Percentiles rank a stretch among this genome's conserved stretches.
phyloP scores from a whole-genome alignment of 2,888 invertebrate species.

The Anaspis maculata region DNA sequence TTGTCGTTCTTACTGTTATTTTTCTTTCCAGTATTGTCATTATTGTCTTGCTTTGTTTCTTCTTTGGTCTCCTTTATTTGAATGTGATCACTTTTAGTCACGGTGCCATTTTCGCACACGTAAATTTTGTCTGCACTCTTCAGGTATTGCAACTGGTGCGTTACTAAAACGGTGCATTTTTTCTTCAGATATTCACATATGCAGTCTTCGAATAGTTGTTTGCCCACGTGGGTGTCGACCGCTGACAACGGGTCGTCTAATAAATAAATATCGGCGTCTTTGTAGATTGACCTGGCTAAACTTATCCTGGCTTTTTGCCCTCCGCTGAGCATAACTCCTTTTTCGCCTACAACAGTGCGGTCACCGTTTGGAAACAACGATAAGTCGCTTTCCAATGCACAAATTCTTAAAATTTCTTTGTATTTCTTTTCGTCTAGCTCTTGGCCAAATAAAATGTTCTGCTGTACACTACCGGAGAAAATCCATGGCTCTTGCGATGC shows the following conservation, averaged over 20 bases:
- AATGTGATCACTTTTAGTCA: constrained; percentile 10
- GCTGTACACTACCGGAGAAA: constrained; percentile 49
- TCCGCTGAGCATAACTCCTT: constrained; percentile 68
- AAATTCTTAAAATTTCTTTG: constrained; percentile 50
- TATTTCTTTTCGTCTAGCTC: constrained; percentile 47
- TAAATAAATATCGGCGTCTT: constrained; percentile 63
- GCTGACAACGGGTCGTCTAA: constrained; percentile 71
- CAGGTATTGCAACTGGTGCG: constrained; percentile 10
- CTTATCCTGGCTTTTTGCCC: constrained; percentile 72
- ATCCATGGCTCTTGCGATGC: constrained; percentile 53
- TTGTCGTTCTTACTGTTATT: constrained; percentile 26
- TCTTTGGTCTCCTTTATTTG: too few species aligned
- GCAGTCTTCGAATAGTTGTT: constrained; percentile 60
- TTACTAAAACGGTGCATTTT: constrained; percentile 10
- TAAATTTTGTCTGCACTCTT: constrained; percentile 7
- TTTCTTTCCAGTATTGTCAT: constrained; percentile 21
- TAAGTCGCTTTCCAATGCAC: constrained; percentile 57
- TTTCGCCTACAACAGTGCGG: constrained; percentile 64
- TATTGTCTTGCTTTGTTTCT: constrained; percentile 32
- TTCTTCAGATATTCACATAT: constrained; percentile 45
- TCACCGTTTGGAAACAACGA: constrained; percentile 65
- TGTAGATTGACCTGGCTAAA: constrained; percentile 63
- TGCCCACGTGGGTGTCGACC: constrained; percentile 63
- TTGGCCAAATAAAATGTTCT: constrained; percentile 67
- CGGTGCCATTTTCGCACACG: constrained; percentile 9